Evolutionary conservation across 2,888 invertebrate genomes (phyloP).

Genomic region (Eilema depressum): DNA sequence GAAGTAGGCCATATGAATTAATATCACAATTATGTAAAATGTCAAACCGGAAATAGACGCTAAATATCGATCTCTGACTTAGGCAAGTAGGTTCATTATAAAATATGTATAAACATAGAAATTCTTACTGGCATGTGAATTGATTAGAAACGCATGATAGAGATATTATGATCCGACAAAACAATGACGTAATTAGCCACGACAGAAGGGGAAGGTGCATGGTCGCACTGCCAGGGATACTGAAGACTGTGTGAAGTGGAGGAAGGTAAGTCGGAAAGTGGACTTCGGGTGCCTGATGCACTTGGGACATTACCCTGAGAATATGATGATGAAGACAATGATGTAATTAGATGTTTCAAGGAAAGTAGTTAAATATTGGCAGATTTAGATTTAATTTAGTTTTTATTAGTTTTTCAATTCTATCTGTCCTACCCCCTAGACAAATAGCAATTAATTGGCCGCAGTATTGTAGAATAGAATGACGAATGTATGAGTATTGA

Average conservation of each 20-base stretch:
- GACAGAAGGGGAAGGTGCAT: not conserved
- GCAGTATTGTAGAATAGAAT: too few relatives aligned
- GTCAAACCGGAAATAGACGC: constrained; percentile 49
- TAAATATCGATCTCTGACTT: constrained; percentile 27
- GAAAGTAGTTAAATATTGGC: too few relatives aligned
- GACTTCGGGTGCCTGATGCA: not conserved
- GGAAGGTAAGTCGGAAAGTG: not conserved
- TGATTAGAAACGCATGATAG: constrained; percentile 60
- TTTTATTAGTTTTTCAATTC: too few relatives aligned
- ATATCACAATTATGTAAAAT: constrained; percentile 40
- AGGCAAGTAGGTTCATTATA: constrained; percentile 21
- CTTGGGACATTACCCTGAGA: too few relatives aligned
- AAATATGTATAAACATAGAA: constrained; percentile 62
- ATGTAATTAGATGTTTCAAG: too few relatives aligned
- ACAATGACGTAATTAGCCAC: constrained; percentile 5
- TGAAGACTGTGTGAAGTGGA: not conserved
- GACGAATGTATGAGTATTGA: too few relatives aligned
- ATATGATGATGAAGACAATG: too few relatives aligned
- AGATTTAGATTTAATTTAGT: too few relatives aligned
- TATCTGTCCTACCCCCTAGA: too few relatives aligned
- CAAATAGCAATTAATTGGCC: too few relatives aligned
- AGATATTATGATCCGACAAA: constrained; percentile 7
- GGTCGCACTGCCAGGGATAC: not conserved
- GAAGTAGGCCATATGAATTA: constrained; percentile 30
- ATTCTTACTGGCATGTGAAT: constrained; percentile 67